These are phyloP conservation scores for Corythornis cristatus DNA, from an alignment of 2,113 vertebrate genomes.

Conservation along the genomic window DNA sequence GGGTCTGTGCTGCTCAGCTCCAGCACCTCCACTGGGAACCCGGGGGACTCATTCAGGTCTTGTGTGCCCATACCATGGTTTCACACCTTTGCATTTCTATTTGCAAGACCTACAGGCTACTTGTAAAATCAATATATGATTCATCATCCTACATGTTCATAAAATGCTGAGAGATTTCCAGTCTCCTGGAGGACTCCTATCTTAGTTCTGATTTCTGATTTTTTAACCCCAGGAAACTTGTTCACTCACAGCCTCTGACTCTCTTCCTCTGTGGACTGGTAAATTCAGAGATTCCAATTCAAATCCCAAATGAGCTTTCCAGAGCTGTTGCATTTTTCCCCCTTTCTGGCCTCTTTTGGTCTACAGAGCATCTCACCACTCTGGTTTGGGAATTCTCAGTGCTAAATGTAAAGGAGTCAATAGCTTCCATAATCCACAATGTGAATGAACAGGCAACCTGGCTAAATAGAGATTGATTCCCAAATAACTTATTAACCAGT, in stretches of 20 bases:
- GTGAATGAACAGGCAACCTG: not conserved
- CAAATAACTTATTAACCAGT: not conserved
- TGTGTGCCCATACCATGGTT: not conserved
- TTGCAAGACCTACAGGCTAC: not conserved
- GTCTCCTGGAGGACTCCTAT: not conserved
- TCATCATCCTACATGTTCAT: not conserved
- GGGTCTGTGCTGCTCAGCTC: not conserved
- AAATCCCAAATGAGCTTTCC: not conserved
- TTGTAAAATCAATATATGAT: not conserved
- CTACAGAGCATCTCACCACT: not conserved
- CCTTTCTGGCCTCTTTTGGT: not conserved
- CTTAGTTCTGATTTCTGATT: not conserved
- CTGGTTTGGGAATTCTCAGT: not conserved
- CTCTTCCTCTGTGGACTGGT: constrained; percentile 7
- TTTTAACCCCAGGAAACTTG: constrained; percentile 1
- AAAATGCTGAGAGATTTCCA: not conserved
- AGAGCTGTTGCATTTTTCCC: not conserved
- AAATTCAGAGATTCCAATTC: constrained; percentile 29
- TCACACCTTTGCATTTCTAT: not conserved
- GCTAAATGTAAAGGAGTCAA: not conserved
- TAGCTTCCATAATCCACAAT: not conserved
- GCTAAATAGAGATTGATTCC: not conserved
- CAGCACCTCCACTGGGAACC: not conserved
- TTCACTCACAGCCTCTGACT: not conserved
- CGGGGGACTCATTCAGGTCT: not conserved